Evolutionary conservation across 1,140 invertebrate species (phyloP).

Genomic region (Marisa cornuarietis): DNA sequence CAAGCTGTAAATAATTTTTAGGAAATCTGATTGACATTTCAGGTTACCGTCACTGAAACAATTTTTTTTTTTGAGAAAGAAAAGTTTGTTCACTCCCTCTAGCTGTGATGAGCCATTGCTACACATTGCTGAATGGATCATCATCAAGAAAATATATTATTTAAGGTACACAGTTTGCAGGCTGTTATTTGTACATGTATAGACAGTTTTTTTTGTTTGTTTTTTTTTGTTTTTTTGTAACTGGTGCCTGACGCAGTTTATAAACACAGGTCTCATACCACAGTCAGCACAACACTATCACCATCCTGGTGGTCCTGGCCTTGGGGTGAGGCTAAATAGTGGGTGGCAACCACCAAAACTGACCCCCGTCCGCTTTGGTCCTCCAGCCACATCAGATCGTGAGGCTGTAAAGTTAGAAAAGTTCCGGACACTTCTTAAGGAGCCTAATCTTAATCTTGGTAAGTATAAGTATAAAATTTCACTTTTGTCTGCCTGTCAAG

Average conservation of each 20-base stretch:
- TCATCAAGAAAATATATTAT: too few species aligned
- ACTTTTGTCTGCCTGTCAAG: too few species aligned
- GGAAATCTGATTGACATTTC: too few species aligned
- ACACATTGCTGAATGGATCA: too few species aligned
- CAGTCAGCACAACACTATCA: constrained; percentile 22
- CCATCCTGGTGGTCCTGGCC: constrained; percentile 60
- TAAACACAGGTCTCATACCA: constrained; percentile 12
- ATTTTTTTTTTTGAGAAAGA: background rate
- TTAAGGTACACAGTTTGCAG: too few species aligned
- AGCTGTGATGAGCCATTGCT: too few species aligned
- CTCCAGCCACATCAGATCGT: constrained; percentile 59
- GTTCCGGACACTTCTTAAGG: constrained; percentile 52
- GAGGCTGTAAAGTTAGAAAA: constrained; percentile 73
- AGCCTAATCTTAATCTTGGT: constrained; percentile 55
- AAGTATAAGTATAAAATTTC: background rate
- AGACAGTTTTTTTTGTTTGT: too few species aligned
- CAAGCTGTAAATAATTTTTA: background rate
- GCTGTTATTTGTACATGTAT: too few species aligned
- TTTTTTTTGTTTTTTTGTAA: too few species aligned
- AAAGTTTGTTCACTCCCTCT: too few species aligned
- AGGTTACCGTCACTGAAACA: too few species aligned
- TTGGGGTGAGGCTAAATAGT: constrained; percentile 61
- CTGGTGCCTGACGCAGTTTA: background rate
- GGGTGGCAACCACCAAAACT: constrained; percentile 52
- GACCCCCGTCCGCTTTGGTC: constrained; percentile 50